phyloP scores from a whole-genome alignment of 2,797 vertebrate genomes.

The Scolopax rusticola region DNA sequence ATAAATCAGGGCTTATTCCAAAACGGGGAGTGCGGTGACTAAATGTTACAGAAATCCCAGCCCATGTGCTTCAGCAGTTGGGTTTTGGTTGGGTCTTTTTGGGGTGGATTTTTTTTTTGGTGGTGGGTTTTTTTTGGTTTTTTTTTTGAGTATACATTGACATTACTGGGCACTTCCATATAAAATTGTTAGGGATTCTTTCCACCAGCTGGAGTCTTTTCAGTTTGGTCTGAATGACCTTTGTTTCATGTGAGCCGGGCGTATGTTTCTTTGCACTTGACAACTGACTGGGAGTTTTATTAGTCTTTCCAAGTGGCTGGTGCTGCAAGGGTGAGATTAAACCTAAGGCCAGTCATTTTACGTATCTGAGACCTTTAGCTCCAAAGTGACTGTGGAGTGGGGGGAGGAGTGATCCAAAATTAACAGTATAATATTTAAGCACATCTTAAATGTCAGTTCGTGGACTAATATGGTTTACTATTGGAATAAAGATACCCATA shows the following conservation, averaged over 20 bases:
- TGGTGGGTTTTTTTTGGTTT: no score
- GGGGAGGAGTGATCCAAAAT: background rate
- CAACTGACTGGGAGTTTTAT: background rate
- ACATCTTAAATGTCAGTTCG: background rate
- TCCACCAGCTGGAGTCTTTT: background rate
- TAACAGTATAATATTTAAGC: background rate
- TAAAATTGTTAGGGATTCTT: background rate
- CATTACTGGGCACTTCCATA: background rate
- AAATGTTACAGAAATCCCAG: background rate
- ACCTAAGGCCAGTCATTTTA: background rate
- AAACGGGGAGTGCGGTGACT: background rate
- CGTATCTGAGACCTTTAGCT: background rate
- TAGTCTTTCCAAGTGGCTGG: background rate
- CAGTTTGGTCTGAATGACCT: background rate
- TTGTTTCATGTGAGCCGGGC: background rate
- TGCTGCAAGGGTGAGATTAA: background rate
- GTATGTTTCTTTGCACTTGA: fast-evolving
- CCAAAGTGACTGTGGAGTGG: background rate
- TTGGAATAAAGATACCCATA: background rate
- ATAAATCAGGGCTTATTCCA: background rate
- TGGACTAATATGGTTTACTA: background rate
- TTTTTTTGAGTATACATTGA: background rate
- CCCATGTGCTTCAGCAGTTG: fast-evolving
- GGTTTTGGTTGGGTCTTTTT: background rate
- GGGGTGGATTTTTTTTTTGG: no score